These are phyloP conservation scores for Dendroctonus ponderosae DNA, from an alignment of 1,140 invertebrate genomes.

Conservation along the genomic window DNA sequence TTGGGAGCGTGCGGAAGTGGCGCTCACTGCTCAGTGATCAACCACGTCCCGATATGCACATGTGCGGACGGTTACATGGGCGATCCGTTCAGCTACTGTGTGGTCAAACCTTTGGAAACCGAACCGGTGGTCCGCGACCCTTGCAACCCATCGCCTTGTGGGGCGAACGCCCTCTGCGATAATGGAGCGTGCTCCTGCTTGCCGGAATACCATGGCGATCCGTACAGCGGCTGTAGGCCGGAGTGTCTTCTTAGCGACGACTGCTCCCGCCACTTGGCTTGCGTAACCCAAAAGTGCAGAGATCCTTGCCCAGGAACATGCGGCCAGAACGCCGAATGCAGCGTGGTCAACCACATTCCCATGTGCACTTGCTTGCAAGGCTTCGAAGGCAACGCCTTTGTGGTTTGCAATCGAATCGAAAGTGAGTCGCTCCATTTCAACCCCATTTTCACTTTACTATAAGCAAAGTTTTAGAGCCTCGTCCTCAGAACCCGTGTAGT, in stretches of 20 bases:
- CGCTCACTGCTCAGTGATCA: constrained; percentile 67
- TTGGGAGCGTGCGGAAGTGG: constrained; percentile 68
- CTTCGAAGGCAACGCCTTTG: constrained; percentile 64
- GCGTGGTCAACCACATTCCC: constrained; percentile 64
- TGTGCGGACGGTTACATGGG: constrained; percentile 68
- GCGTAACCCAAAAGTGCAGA: constrained; percentile 62
- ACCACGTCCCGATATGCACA: constrained; percentile 68
- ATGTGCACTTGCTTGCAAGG: constrained; percentile 67
- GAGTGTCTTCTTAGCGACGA: constrained; percentile 71
- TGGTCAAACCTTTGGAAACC: constrained; percentile 54
- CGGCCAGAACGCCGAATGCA: constrained; percentile 65
- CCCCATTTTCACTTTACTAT: not conserved
- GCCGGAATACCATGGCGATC: constrained; percentile 62
- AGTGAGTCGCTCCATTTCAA: constrained; percentile 48
- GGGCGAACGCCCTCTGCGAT: constrained; percentile 63
- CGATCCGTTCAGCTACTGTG: constrained; percentile 71
- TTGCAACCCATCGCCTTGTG: constrained; percentile 64
- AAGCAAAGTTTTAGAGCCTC: not conserved
- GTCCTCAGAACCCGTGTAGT: constrained; percentile 57
- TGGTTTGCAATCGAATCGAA: constrained; percentile 58
- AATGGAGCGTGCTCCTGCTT: constrained; percentile 63
- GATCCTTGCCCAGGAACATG: constrained; percentile 69
- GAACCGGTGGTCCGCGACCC: constrained; percentile 49
- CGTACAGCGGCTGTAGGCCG: constrained; percentile 65
- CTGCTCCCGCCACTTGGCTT: constrained; percentile 64